Evolutionary conservation across 2,113 vertebrate genomes (phyloP), one percentile per base, ranked within the genome.

Genomic region (Gymnogyps californianus): DNA sequence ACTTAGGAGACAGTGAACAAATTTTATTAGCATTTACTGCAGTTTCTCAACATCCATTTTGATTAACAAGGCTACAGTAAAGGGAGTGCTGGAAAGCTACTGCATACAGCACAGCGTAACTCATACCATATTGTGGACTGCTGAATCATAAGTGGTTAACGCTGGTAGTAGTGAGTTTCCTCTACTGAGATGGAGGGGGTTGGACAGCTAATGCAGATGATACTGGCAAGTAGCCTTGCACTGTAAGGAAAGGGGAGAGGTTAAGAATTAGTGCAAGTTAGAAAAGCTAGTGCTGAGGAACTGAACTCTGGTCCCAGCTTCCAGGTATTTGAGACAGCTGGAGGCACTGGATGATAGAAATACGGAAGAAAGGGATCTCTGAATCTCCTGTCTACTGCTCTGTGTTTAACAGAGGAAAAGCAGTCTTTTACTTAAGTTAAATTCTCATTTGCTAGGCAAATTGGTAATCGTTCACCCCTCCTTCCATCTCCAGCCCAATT

Each of bases 111-210:
- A 6, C 24, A 16, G 55, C 1, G 0, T 72, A 57, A 77, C 31
- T 62, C 38, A 0, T 7, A 8, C 38, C 20, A 1, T 1, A 3
- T 19, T 31, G 22, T 10, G 59, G 3, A 5, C 31, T 28, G 31
- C 49, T 32, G 55, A 25, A 49, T n/a, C 44, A 9, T 2, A 9
- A 51, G 55, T 0, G 0, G 59, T 58, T 67, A 38, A 38, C 0
- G 1, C 59, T 47, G 69, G 28, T 19, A 5, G 29, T 44, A 20
- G 32, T 7, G 54, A 74, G 58, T 13, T 87, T 64, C 59, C 77
- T 38, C 26, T 15, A 1, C 32, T 12, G 42, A 42, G 17, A 6
- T 18, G 6, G 61, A 58, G 40, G 72, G 77, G 42, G 6, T 26
- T 58, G 52, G 42, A 34, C 25, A 59, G 69, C 42, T 21, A 10